Base-by-base conservation (phyloP, 2,113 vertebrate genomes). In the Anser brachyrhynchus region DNA sequence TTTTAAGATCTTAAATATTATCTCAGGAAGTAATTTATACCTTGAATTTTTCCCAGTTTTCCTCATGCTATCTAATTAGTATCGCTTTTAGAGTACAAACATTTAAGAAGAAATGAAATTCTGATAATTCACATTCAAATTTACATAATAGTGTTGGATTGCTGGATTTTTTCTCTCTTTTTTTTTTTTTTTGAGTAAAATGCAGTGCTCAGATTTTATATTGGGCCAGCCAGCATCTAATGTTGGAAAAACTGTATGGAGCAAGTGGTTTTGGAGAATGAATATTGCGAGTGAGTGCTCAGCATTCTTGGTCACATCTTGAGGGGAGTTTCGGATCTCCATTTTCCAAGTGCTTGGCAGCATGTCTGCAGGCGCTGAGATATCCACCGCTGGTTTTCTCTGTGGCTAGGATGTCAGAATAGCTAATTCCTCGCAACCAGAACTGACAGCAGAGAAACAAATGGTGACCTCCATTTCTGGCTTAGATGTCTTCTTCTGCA, bases 291-390 rank as follows among this genome's bases (percentile, higher is more conserved):
- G 5, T 18, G 22, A 22, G 37, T 20, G 51, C 37, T 92, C 65
- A 31, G 37, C 8, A 10, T 49, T 66, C 13, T 87, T 0, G 0
- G 4, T 58, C 41, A 16, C 0, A 0, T 76, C 62, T 44, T 29
- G 25, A 74, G 52, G 23, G 55, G 44, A 62, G 14, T 13, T 41
- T 83, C 55, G 52, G 28, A 21, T 92, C 66, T 82, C 35, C 12
- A 0, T 80, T 90, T 84, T 46, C 91, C 52, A 18, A 10, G 19
- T 59, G 17, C 43, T 66, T 26, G 37, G 59, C 65, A 71, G 65
- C 28, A 23, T 11, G 28, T 87, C 75, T 92, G 26, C 64, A 49
- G 28, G 49, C 1, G 1, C 58, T 15, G 55, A 41, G 31, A 54
- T 25, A 29, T 61, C 8, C 37, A 18, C 13, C 3, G 0, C 10